Percentiles rank a stretch among this genome's conserved stretches.
These are phyloP conservation scores for Rhingia campestris DNA, from an alignment of 2,888 invertebrate species.

Conservation along the genomic window DNA sequence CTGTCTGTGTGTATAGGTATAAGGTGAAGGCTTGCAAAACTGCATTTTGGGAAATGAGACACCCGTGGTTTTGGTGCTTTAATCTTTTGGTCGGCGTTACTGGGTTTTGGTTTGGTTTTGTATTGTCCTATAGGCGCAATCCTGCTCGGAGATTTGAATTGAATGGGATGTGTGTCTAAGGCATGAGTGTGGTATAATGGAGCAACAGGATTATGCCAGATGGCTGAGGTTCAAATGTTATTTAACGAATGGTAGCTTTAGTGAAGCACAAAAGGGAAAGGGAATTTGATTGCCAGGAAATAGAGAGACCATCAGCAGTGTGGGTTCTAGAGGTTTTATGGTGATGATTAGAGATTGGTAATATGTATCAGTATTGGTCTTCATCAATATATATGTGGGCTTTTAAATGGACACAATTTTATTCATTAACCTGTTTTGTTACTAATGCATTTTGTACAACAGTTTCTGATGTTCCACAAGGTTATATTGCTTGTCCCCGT, in stretches of 20 bases:
- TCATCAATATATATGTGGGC: too few species aligned
- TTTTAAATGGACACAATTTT: too few species aligned
- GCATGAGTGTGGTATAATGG: conserved; percentile 54
- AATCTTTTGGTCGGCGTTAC: conserved; percentile 60
- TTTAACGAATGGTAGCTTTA: conserved; percentile 18
- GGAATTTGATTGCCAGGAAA: conserved; percentile 27
- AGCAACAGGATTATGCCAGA: conserved; percentile 43
- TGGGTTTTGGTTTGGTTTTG: conserved; percentile 41
- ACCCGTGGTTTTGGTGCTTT: conserved; percentile 65
- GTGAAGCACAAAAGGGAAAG: conserved; percentile 18
- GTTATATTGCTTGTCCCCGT: too few species aligned
- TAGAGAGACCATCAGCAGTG: conserved; percentile 7
- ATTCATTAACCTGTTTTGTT: too few species aligned
- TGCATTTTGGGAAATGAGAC: conserved; percentile 59
- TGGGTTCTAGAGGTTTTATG: neutral
- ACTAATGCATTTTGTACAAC: too few species aligned
- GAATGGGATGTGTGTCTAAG: conserved; percentile 51
- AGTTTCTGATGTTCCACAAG: too few species aligned
- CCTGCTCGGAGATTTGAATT: conserved; percentile 34
- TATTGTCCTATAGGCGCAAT: neutral
- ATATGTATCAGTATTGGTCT: too few species aligned
- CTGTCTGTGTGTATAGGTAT: neutral
- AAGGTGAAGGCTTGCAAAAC: conserved; percentile 14
- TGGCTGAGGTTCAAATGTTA: conserved; percentile 32
- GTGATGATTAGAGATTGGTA: neutral